Percentiles rank a stretch among this genome's conserved stretches.
These are phyloP conservation scores for Lophochroa leadbeateri DNA, from an alignment of 2,113 vertebrate species.

Conservation along the genomic window DNA sequence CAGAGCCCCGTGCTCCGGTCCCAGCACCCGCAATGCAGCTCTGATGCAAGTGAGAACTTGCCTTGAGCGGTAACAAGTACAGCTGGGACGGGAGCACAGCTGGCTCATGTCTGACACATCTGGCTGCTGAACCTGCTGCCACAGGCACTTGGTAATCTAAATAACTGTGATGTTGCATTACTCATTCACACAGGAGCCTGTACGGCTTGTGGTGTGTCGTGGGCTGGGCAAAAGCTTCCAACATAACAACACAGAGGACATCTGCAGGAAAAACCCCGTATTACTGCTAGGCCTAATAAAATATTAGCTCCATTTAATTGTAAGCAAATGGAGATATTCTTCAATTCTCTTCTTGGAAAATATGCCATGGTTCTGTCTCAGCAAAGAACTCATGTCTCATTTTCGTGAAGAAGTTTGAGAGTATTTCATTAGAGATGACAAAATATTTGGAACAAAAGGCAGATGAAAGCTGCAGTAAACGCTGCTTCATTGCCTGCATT, in stretches of 20 bases:
- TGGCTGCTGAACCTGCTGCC: not conserved
- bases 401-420: not conserved
- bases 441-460: not conserved
- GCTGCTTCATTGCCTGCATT: not conserved
- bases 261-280: not conserved
- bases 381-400: not conserved
- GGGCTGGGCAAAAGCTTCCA: not conserved
- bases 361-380: not conserved
- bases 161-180: not conserved
- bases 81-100: not conserved
- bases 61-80: fast-evolving
- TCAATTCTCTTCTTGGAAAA: not conserved
- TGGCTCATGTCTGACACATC: not conserved
- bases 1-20: not conserved
- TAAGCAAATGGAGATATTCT: not conserved
- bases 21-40: fast-evolving
- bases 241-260: not conserved
- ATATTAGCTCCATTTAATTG: not conserved
- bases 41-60: too few relatives aligned
- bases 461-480: not conserved
- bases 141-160: not conserved
- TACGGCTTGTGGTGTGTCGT: not conserved
- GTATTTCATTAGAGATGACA: not conserved
- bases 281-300: not conserved
- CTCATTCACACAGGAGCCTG: not conserved